A percentile compares a stretch with the other conserved stretches of the same genome.
These are phyloP conservation scores for Perca flavescens DNA, from an alignment of 2,113 vertebrate genomes.

Conservation along the genomic window DNA sequence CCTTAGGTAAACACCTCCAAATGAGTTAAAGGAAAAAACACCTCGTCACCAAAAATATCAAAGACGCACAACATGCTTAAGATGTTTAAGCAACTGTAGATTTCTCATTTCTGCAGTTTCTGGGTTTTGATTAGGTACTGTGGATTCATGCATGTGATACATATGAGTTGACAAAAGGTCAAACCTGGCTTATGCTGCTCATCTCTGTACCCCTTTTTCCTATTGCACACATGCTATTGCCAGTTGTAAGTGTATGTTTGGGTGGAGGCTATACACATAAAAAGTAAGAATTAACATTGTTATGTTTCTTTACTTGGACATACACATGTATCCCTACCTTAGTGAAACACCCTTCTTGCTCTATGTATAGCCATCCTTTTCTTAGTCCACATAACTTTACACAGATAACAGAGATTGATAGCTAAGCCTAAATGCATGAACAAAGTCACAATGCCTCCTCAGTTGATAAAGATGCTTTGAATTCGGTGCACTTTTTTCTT, in stretches of 20 bases:
- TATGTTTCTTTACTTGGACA: not conserved
- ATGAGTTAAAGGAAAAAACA: slow-evolving; percentile 7
- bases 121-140: not conserved
- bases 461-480: slow-evolving; percentile 23
- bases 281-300: not conserved
- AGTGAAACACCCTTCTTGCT: not conserved
- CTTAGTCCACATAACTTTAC: not conserved
- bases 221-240: not conserved
- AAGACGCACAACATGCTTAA: not conserved
- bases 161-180: not conserved
- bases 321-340: not conserved
- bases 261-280: not conserved
- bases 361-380: not conserved
- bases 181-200: not conserved
- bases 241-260: not conserved
- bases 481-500: slow-evolving; percentile 11
- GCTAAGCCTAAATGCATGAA: not conserved
- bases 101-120: not conserved
- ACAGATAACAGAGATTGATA: not conserved
- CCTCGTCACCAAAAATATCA: not conserved
- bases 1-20: slow-evolving; percentile 20
- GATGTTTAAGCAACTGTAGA: not conserved
- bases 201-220: not conserved
- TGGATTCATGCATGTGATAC: not conserved
- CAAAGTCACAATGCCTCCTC: slow-evolving; percentile 34